A percentile compares a stretch with the other conserved stretches of the same genome.
Conservation (phyloP, 2,113 vertebrate genomes). For the Panthera uncia region DNA sequence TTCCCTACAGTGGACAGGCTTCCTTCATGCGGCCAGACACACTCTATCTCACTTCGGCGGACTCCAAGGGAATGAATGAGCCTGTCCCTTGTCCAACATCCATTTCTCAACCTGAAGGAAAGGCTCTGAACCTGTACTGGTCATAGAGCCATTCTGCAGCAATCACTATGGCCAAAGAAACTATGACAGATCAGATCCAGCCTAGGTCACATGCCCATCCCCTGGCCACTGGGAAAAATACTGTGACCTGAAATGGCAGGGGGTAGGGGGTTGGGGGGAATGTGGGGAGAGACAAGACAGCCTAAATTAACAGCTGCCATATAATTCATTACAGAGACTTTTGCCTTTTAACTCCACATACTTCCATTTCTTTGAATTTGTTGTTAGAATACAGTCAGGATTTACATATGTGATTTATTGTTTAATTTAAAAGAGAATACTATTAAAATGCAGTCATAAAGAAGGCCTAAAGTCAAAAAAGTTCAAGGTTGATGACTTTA, state of each 20-base stretch:
- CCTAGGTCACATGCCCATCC: not conserved
- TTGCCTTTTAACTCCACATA: constrained; percentile 12
- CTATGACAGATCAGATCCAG: not conserved
- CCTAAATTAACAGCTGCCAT: not conserved
- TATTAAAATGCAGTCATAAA: not conserved
- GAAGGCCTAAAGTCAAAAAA: constrained; percentile 31
- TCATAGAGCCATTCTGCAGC: not conserved
- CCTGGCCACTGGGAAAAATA: not conserved
- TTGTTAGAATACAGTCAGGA: not conserved
- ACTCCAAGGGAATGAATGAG: not conserved
- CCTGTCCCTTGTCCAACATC: not conserved
- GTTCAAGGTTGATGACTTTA: constrained; percentile 7
- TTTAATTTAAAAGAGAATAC: constrained; percentile 46
- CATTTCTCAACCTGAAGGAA: constrained; percentile 9
- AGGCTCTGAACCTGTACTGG: not conserved
- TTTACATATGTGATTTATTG: not conserved
- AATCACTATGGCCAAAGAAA: not conserved
- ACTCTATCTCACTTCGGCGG: not conserved
- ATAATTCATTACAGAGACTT: not conserved
- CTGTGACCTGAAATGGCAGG: not conserved
- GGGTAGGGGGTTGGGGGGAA: too few species aligned
- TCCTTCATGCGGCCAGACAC: not conserved
- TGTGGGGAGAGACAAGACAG: not conserved
- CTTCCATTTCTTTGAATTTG: constrained; percentile 23
- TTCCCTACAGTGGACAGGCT: not conserved